Evolutionary conservation across 1,140 invertebrate genomes (phyloP), one percentile per base, ranked within the genome.

Genomic region (Calosoma granatense): DNA sequence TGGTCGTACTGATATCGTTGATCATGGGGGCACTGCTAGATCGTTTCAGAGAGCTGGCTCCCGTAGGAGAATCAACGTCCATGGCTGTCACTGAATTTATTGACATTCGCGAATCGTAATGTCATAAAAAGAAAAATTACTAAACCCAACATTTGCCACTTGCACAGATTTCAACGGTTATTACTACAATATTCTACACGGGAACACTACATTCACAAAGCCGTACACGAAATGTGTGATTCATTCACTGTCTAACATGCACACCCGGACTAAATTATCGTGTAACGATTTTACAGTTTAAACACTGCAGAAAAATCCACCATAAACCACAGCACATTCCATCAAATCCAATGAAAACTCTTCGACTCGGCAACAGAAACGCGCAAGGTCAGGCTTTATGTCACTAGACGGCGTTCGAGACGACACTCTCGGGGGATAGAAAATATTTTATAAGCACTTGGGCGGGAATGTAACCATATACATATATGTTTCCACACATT

Each of bases 1-100:
- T 70, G 61, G 72, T 70, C 55, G 64, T 65, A 63, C 73, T 65
- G 53, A 80, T 76, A 66, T 85, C 80, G 69, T 88, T 87, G 63
- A 90, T 89, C 80, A 90, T 88, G 58, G 88, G 88, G 60, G 88
- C 88, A 77, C 87, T 90, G 65, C 82, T 87, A 58, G 86, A 89
- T 66, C 88, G 76, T 73, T 90, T 90, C 22, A 90, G 72, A 54
- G 79, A 80, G 58, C 81, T 74, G 61, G 69, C 56, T 65, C 67
- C 59, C 26, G 63, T 74, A 14, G 77, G 75, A 63, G 73, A 76
- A 66, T 81, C 77, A 75, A 81, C 73, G 72, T 82, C 80, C 80
- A 82, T 82, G 70, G 68, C 74, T 70, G 65, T 67, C 52, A 60
- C 63, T 23, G 65, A 63, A 66, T 70, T 66, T 64, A 64, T 60